These are phyloP conservation scores for Perodicticus potto DNA, from an alignment of 2,797 vertebrate genomes.

Conservation along the genomic window DNA sequence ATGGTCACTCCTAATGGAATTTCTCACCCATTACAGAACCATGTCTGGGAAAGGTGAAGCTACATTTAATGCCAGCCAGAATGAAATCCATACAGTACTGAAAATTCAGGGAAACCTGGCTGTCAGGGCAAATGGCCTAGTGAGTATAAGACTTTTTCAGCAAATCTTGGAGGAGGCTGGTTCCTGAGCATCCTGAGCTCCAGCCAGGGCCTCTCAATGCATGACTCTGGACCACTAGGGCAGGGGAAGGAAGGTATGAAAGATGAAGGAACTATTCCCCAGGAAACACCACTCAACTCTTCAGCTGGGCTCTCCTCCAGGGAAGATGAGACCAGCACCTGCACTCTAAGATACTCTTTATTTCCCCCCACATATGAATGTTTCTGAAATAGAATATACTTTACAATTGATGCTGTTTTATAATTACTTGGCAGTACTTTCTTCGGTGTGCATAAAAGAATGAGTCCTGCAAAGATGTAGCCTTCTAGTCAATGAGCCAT, in stretches of 20 bases:
- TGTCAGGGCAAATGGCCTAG: background rate
- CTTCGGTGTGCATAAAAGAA: background rate
- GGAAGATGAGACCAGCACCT: background rate
- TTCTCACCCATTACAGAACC: background rate
- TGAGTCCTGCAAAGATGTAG: background rate
- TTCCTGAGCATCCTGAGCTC: background rate
- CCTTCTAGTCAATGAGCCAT: background rate
- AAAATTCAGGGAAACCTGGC: background rate
- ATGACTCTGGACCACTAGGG: background rate
- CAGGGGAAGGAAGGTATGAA: fast-evolving
- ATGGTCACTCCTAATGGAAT: no score
- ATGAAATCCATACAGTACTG: background rate
- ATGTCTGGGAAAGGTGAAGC: background rate
- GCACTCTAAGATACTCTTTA: background rate
- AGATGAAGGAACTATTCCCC: background rate
- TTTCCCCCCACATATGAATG: background rate
- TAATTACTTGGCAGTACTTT: background rate
- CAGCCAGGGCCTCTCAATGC: fast-evolving
- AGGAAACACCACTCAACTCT: background rate
- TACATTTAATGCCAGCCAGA: background rate
- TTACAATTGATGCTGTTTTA: background rate
- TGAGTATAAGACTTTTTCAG: no score
- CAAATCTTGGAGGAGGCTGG: background rate
- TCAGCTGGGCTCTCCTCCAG: background rate
- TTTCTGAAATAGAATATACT: background rate